Base-by-base conservation (phyloP, 2,797 vertebrate species). In the Neosalanx taihuensis region DNA sequence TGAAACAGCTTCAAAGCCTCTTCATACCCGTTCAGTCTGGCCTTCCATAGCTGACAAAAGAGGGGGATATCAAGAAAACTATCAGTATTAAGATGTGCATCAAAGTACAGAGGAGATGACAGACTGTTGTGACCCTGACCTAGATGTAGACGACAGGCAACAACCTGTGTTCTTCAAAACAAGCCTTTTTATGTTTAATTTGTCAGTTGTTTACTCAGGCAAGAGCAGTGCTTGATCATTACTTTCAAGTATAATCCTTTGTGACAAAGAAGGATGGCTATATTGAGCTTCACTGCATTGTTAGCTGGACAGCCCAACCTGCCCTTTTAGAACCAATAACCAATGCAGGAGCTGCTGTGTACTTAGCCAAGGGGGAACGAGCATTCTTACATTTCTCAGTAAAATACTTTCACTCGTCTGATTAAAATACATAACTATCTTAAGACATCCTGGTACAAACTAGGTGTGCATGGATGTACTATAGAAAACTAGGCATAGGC, bases 1-100 rank as follows among this genome's bases (percentile, higher is more conserved):
- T 97, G 93, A 87, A 98, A 99, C 69, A 98, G 88, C 81, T 99
- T 99, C 76, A 97, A 80, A 6, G 96, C 95, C 84, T 99, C 98
- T 90, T 99, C 97, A 78, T 99, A 99, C 30, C 98, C 97, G 80
- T 91, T 97, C 84, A 99, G 86, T 73, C 98, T 94, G 59, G 98
- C 97, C 92, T 99, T 99, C 98, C 98, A 99, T 30, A 99, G 87
- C 97, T 93, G 87, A 26, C 23, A 26, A 26, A 26, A 1, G 69
- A 57, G 30, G 85, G 79, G 4, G 78, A 67, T 13, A 9, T 46
- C 41, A 46, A 46, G 10, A 3, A 3, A 46, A 46, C 9, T 3
- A 46, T 46, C 41, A 46, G 41, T 3, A 46, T 13, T 12, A 12
- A 46, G 41, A 46, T 46, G 41, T 46, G 12, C 41, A 17, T 35